phyloP scores from a whole-genome alignment of 2,888 invertebrate genomes.

The Tortricodes alternella region DNA sequence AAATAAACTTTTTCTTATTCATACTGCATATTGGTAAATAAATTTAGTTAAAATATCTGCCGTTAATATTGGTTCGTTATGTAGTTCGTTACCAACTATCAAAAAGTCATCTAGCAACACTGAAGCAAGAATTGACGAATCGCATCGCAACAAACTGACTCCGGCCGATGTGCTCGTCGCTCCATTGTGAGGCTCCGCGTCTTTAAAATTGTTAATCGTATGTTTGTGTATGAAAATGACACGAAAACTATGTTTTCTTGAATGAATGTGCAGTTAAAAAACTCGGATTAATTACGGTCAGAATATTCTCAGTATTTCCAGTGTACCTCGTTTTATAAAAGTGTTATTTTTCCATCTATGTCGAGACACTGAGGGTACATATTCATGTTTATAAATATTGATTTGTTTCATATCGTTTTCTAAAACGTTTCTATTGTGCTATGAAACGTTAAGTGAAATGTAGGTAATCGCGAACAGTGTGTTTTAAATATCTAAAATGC shows the following conservation, averaged over 20 bases:
- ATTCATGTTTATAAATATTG: constrained; percentile 81
- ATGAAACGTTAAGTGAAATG: constrained; percentile 65
- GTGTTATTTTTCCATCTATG: constrained; percentile 41
- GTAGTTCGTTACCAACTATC: too few species aligned
- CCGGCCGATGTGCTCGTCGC: constrained; percentile 53
- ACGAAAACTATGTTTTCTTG: constrained; percentile 47
- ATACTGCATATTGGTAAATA: too few species aligned
- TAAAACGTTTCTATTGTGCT: constrained; percentile 51
- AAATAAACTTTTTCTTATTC: too few species aligned
- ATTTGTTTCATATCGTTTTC: constrained; percentile 67
- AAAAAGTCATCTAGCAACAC: constrained; percentile 34
- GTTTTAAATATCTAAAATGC: constrained; percentile 57
- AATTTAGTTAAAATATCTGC: neutral
- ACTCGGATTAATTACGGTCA: constrained; percentile 4
- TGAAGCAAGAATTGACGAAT: constrained; percentile 46
- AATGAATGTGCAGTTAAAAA: constrained; percentile 47
- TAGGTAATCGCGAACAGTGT: constrained; percentile 53
- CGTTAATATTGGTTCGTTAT: neutral
- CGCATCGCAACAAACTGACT: constrained; percentile 57
- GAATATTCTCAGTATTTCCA: constrained; percentile 29
- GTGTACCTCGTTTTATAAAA: constrained; percentile 45
- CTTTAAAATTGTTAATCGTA: constrained; percentile 44
- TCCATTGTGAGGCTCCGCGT: constrained; percentile 41
- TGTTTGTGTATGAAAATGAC: constrained; percentile 67
- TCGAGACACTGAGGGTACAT: constrained; percentile 56